Evolutionary conservation across 2,888 invertebrate genomes (phyloP).

Genomic region (Pheosia gnoma): DNA sequence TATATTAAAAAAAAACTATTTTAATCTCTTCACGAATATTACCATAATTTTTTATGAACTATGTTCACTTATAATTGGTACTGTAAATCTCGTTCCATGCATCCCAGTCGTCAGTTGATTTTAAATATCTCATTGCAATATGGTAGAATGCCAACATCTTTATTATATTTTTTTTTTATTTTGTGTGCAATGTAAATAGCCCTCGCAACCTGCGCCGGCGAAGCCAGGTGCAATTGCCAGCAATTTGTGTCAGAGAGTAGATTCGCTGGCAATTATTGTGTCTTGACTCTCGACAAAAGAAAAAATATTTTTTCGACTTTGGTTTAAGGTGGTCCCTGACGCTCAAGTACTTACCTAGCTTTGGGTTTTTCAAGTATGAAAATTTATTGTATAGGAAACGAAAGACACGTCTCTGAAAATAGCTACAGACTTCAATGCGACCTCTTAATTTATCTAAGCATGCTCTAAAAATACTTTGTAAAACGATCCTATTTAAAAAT

Average conservation of each 20-base stretch:
- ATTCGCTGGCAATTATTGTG: conserved; percentile 69
- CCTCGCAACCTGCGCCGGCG: conserved; percentile 41
- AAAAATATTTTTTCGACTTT: conserved; percentile 77
- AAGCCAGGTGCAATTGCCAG: conserved; percentile 72
- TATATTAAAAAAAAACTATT: too few relatives aligned
- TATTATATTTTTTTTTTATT: conserved; percentile 44
- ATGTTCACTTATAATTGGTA: too few relatives aligned
- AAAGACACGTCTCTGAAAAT: too few relatives aligned
- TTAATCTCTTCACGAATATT: too few relatives aligned
- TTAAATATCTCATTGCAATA: conserved; percentile 46
- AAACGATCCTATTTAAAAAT: too few relatives aligned
- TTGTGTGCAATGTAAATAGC: conserved; percentile 62
- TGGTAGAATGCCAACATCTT: conserved; percentile 35
- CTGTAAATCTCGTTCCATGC: too few relatives aligned
- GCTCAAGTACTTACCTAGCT: not conserved
- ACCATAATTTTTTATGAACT: too few relatives aligned
- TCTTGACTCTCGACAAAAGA: conserved; percentile 66
- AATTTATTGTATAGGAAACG: too few relatives aligned
- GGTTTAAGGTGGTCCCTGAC: conserved; percentile 62
- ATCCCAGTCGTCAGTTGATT: conserved; percentile 31
- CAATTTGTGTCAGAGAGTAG: conserved; percentile 70
- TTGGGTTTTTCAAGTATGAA: not conserved
- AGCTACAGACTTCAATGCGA: too few relatives aligned
- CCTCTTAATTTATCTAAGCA: too few relatives aligned
- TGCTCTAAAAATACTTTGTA: too few relatives aligned